phyloP scores from a whole-genome alignment of 2,888 invertebrate genomes.

The Lasius platythorax region DNA sequence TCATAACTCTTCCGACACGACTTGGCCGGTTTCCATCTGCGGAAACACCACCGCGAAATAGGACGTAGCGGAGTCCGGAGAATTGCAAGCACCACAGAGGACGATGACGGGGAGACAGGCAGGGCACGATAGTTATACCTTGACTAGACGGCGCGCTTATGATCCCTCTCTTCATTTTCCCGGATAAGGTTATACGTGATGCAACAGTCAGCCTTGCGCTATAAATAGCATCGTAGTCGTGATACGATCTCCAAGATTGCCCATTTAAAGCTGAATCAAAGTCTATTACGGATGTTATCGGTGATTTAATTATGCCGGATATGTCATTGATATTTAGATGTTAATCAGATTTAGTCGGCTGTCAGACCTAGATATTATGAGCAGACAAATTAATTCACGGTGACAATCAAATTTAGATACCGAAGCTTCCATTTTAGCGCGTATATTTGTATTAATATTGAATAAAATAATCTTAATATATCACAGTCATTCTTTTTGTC shows the following conservation, averaged over 20 bases:
- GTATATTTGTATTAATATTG: not conserved
- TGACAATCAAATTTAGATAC: not conserved
- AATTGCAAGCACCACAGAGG: constrained; percentile 40
- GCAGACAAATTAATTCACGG: not conserved
- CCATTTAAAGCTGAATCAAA: constrained; percentile 36
- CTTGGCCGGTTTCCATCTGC: constrained; percentile 81
- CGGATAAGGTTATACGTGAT: not conserved
- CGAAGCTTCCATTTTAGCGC: not conserved
- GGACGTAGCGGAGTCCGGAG: constrained; percentile 37
- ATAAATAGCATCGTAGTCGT: constrained; percentile 22
- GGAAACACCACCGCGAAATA: constrained; percentile 69
- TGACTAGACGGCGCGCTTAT: constrained; percentile 70
- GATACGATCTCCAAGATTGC: constrained; percentile 2
- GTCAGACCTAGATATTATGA: not conserved
- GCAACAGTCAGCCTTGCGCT: constrained; percentile 15
- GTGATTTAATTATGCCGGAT: not conserved
- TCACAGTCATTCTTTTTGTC: not conserved
- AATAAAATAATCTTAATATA: not conserved
- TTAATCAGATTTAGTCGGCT: not conserved
- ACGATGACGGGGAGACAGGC: not conserved
- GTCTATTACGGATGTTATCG: constrained; percentile 19
- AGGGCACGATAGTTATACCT: constrained; percentile 58
- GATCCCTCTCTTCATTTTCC: constrained; percentile 60
- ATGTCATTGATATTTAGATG: constrained; percentile 2
- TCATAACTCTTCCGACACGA: constrained; percentile 80